Base-by-base conservation (phyloP, 92 coral and sea anemone genomes). In the Micromussa lordhowensis region DNA sequence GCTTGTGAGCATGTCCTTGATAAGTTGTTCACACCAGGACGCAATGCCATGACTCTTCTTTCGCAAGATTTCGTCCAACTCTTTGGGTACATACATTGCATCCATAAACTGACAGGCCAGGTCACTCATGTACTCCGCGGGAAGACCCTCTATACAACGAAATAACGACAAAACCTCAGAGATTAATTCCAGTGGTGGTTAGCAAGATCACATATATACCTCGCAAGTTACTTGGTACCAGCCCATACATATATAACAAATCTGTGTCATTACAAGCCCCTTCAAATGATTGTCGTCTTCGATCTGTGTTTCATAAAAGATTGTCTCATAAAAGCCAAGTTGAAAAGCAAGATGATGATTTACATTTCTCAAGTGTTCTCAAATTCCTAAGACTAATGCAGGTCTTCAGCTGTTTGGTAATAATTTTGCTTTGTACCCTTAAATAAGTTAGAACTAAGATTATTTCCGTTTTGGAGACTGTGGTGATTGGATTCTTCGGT, bases 61-160 rank as follows among this genome's bases (percentile, higher is more conserved):
- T 26, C 93, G 95, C 24, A 98, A 81, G 79, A 98, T 98, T 48
- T 91, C 75, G 70, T 96, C 98, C 12, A 98, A 92, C 44, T 91
- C 98, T 32, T 90, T 94, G 3, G 99, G 99, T 48, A 96, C 88
- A 77, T 91, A 94, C 96, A 92, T 98, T 78, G 93, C 99, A 72
- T 98, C 99, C 96, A 98, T 92, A 26, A 98, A 98, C 92, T 98
- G 99, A 82, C 98, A 98, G 2, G 99, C 98, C 31, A 98, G 90
- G 77, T 94, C 97, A 35, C 95, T 94, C 99, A 98, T 98, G 29
- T 90, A 90, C n/a, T 87, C 82, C 53, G 94, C 87, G 16, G 95
- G 77, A 22, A 98, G 83, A 17, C 99, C 99, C 57, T 88, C 99
- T 98, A 82, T 0, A 79, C 63, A 81, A 38, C 1, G 28, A 61